Evolutionary conservation across 2,797 vertebrate species (phyloP), one percentile per base, ranked within the genome.

Genomic region (Urocyon cinereoargenteus): DNA sequence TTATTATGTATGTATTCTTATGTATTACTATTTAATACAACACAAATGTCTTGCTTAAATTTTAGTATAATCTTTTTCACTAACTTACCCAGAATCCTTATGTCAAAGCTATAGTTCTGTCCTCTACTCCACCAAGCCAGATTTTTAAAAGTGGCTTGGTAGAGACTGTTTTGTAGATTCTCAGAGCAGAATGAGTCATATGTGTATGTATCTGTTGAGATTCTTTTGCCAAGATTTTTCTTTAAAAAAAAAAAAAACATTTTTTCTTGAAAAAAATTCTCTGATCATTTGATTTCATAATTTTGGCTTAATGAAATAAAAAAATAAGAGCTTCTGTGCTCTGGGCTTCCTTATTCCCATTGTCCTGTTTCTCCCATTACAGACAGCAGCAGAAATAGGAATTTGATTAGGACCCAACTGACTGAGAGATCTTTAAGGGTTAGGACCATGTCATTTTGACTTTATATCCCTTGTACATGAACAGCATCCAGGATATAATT

Each of bases 11-110:
- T 90, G 87, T n/a, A 92, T 68, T 68, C 34, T 18, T 68, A 34
- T 34, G 15, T 31, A 72, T 90, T 93, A 91, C 57, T 96, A 78
- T 90, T 90, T 94, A 92, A 95, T 73, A 90, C 6, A 77, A 61
- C 13, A 51, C 49, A 88, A 26, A n/a, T 94, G 72, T 87, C 31
- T 81, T 93, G 66, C 36, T 95, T 90, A 81, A 92, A 90, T 72
- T 92, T 95, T 91, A 96, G 94, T 86, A 36, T 16, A 40, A 59
- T 13, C 13, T 49, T 53, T 90, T 86, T 70, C 77, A 81, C 16
- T 61, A 90, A 90, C 24, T 86, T 81, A 90, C 22, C 14, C 31
- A 90, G 66, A 87, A 85, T 85, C 79, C 11, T 36, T 66, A 15
- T 68, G 15, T 62, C 62, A 91, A 9, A 59, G n/a, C 11, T 82